Evolutionary conservation across 64 coral and sea anemone species (phyloP).

Genomic region (Stylophora pistillata): DNA sequence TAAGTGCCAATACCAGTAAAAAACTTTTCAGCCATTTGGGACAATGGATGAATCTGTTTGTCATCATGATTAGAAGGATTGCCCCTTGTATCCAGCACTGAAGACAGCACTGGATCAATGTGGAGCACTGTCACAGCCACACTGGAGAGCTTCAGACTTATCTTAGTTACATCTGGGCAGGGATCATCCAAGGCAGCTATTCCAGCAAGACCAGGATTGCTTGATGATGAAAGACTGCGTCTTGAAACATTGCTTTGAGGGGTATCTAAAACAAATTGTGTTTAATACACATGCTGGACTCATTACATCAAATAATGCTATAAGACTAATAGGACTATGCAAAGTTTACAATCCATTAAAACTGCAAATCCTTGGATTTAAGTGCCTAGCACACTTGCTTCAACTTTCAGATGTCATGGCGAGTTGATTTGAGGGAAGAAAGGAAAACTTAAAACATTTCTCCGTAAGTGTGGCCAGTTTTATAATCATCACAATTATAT

Average conservation of each 20-base stretch:
- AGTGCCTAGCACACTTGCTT: too few species aligned
- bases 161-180: constrained; percentile 68
- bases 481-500: too few species aligned
- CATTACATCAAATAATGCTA: too few species aligned
- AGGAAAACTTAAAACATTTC: too few species aligned
- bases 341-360: too few species aligned
- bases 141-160: constrained; percentile 70
- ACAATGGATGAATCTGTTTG: constrained; percentile 54
- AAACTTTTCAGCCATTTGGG: constrained; percentile 80
- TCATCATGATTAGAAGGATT: not conserved
- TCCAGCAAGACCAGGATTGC: constrained; percentile 79
- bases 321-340: too few species aligned
- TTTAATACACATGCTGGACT: too few species aligned
- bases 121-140: constrained; percentile 76
- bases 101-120: constrained; percentile 74
- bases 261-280: not conserved
- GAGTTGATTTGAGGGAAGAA: too few species aligned
- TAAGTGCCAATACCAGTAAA: constrained; percentile 78
- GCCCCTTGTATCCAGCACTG: constrained; percentile 26
- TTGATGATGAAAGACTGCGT: constrained; percentile 34
- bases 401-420: too few species aligned
- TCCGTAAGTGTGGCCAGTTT: too few species aligned
- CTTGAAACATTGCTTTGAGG: constrained; percentile 12
- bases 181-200: constrained; percentile 87
- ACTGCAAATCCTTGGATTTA: too few species aligned